A percentile compares a stretch with the other conserved stretches of the same genome.
Conservation (phyloP, 2,113 vertebrate species). For the Nycticryphes semicollaris region DNA sequence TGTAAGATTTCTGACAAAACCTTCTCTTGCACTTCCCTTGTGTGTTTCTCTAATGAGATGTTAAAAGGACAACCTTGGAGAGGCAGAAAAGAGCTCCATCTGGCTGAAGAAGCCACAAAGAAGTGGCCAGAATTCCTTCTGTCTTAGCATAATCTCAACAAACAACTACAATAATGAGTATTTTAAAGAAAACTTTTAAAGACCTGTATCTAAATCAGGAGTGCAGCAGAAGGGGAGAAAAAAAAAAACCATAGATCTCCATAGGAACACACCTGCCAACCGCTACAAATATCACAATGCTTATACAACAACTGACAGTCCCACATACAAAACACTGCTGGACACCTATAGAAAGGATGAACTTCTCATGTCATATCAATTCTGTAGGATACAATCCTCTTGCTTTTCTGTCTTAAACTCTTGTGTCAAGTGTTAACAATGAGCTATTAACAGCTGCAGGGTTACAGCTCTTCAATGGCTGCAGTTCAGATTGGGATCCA, state of each 20-base stretch:
- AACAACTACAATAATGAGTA: not conserved
- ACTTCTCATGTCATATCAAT: not conserved
- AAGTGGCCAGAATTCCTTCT: not conserved
- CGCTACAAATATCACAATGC: not conserved
- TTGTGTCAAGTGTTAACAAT: not conserved
- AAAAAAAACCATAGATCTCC: not conserved
- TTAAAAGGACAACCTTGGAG: not conserved
- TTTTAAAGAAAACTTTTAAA: not conserved
- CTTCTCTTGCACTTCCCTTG: not conserved
- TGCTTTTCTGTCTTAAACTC: not conserved
- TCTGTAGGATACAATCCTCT: not conserved
- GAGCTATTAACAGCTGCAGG: constrained; percentile 7
- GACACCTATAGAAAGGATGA: not conserved
- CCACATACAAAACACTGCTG: not conserved
- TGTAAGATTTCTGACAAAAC: not conserved
- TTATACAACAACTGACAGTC: not conserved
- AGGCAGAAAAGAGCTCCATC: not conserved
- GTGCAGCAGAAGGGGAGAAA: not conserved
- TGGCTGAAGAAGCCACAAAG: not conserved
- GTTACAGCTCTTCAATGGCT: not conserved
- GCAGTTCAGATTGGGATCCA: not conserved
- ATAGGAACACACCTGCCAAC: not conserved
- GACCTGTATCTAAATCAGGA: not conserved
- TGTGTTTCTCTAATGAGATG: not conserved
- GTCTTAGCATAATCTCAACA: not conserved